Evolutionary conservation across 2,113 vertebrate species (phyloP).

Genomic region (Notothenia rossii): DNA sequence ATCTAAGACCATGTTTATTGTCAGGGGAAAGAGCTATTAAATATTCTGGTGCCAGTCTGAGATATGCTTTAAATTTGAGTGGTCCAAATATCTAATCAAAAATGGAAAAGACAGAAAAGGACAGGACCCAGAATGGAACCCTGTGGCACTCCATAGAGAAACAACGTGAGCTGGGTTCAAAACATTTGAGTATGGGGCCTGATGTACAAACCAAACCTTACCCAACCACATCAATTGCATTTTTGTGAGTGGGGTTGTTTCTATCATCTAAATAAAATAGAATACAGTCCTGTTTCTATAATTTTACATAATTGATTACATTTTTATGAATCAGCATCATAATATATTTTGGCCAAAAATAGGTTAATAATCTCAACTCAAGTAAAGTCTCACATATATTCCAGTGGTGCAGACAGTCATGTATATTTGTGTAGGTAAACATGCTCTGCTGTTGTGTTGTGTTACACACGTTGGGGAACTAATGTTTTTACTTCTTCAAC

Average conservation of each 20-base stretch:
- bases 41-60: too few species aligned
- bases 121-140: too few species aligned
- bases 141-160: too few species aligned
- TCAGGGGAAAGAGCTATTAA: too few species aligned
- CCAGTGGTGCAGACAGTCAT: not conserved
- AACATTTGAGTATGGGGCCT: too few species aligned
- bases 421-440: conserved; percentile 16
- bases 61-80: too few species aligned
- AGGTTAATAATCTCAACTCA: conserved; percentile 11
- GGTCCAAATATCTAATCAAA: too few species aligned
- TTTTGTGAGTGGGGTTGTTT: conserved; percentile 4
- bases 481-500: not conserved
- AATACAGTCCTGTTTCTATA: not conserved
- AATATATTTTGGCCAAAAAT: not conserved
- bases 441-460: conserved; percentile 12
- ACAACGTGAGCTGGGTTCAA: too few species aligned
- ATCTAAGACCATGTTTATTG: too few species aligned
- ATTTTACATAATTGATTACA: not conserved
- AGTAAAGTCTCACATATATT: conserved; percentile 5
- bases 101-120: too few species aligned
- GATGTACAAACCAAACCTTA: too few species aligned
- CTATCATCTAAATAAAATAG: not conserved
- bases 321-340: not conserved
- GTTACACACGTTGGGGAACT: not conserved
- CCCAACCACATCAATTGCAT: not conserved